Percentiles rank a stretch among this genome's conserved stretches.
These are phyloP conservation scores for Drosophila kanekoi DNA, from an alignment of 2,888 invertebrate species.

Conservation along the genomic window DNA sequence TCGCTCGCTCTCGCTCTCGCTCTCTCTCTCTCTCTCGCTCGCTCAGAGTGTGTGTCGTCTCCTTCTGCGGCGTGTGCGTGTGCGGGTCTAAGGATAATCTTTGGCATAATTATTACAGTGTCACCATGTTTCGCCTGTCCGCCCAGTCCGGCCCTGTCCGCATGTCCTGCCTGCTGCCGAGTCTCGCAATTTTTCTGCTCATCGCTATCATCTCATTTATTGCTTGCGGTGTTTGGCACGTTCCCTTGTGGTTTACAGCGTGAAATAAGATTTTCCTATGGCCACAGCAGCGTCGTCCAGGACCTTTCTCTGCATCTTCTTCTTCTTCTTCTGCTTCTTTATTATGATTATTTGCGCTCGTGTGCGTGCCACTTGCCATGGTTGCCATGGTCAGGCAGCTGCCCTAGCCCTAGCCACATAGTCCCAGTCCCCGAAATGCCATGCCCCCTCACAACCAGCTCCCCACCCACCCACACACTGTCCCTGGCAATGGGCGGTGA, in stretches of 20 bases:
- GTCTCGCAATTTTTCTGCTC: constrained; percentile 69
- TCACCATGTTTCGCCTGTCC: constrained; percentile 75
- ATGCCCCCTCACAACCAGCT: constrained; percentile 1
- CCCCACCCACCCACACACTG: not conserved
- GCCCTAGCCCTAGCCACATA: constrained; percentile 10
- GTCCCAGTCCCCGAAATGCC: constrained; percentile 16
- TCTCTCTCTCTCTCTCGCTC: too few relatives aligned
- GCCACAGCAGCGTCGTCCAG: constrained; percentile 29
- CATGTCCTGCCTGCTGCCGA: constrained; percentile 26
- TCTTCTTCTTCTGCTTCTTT: constrained; percentile 46
- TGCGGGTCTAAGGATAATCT: constrained; percentile 79
- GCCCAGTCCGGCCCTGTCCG: constrained; percentile 31
- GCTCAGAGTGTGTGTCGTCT: too few relatives aligned
- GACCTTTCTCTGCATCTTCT: constrained; percentile 4
- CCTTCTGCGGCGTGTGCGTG: constrained; percentile 16
- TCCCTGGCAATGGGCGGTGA: constrained; percentile 59
- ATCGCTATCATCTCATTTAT: constrained; percentile 73
- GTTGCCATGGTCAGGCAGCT: constrained; percentile 69
- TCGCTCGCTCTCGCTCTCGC: constrained; percentile 3
- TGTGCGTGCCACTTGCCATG: constrained; percentile 68
- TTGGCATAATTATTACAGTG: constrained; percentile 82
- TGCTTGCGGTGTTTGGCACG: constrained; percentile 80
- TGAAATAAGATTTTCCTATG: constrained; percentile 79
- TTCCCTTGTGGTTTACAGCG: constrained; percentile 80
- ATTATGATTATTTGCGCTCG: constrained; percentile 80